Evolutionary conservation across 2,888 invertebrate genomes (phyloP), one percentile per base, ranked within the genome.

Genomic region (Cynaeus angustus): DNA sequence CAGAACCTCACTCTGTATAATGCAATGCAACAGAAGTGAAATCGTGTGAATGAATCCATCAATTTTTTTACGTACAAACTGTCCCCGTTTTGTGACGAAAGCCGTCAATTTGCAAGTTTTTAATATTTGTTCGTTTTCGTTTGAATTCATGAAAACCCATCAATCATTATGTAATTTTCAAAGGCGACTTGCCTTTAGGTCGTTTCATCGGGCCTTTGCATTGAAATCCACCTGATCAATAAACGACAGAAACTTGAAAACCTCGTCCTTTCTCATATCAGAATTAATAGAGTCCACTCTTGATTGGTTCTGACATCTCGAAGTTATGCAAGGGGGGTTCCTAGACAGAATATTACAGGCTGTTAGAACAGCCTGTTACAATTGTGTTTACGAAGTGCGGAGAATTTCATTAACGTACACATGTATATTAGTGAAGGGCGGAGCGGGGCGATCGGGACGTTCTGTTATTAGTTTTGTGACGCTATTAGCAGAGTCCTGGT

Each of bases 401-500:
- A 79, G 78, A 80, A 80, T 80, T 80, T 80, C 78, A 80, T 80
- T 80, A 79, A 78, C 75, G 77, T 77, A 78, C 78, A 76, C 78
- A 78, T 78, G 78, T 78, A 79, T 77, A 78, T 75, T 76, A 79
- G 73, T 26, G 48, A 16, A 59, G 71, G 55, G 68, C 58, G 69
- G 62, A 61, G 62, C 68, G 62, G 30, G 68, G 55, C 33, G 70
- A 43, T 68, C 50, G 68, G 46, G 62, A 70, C 68, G 72, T 78
- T 77, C 75, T 74, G 78, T 81, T 82, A 81, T 82, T 82, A 81
- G 81, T 82, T 81, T 78, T 80, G 78, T 77, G 79, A 79, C 79
- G 80, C 76, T 73, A 79, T 81, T 78, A 78, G 77, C 71, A 73
- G 76, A 75, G 76, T 70, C 74, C 73, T 68, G 74, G 75, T 72